Base-by-base conservation (phyloP, 1,140 invertebrate species). In the Cydia splendana region DNA sequence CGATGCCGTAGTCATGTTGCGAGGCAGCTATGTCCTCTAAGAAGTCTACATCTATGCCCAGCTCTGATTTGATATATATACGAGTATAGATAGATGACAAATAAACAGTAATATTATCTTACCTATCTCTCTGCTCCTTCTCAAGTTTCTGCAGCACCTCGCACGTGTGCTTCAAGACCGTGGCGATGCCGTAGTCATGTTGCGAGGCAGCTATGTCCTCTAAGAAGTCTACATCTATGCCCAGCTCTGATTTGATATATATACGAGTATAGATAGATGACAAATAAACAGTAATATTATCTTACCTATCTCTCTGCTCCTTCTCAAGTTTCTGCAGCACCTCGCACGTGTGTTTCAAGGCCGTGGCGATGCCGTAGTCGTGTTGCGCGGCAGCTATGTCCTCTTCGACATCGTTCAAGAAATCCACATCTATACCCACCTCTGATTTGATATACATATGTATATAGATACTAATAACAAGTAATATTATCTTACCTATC, bases 221-320 rank as follows among this genome's bases (percentile, higher is more conserved):
- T 94, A 98, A 93, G 91, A 98, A 98, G 38, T 95, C 95, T 1
- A 96, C 95, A 89, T 99, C 97, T 77, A 99, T 97, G 51, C 98
- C 98, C 73, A 98, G 81, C 65, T 97, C 96, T 28, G 95, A 93
- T n/a, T n/a, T n/a, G n/a, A n/a, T n/a, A n/a, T n/a, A n/a, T n/a
- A n/a, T n/a, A n/a, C n/a, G n/a, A n/a, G n/a, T n/a, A n/a, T n/a
- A n/a, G n/a, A n/a, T n/a, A n/a, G n/a, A n/a, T 24, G 24, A 24
- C 24, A n/a, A 53, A 12, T 12, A 48, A 48, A 48, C 10, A 15
- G 51, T 53, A 53, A 24, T 24, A 24, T 24, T 24, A 24, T 24
- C 77, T 77, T 9, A 94, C 79, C 98, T 93, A 76, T 98, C 96
- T 77, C 96, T 94, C 85, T 98, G 98, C 2, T 96, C 95, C 80